Percentiles rank a stretch among this genome's conserved stretches.
phyloP scores from a whole-genome alignment of 2,113 vertebrate genomes.

The Dunckerocampus dactyliophorus region DNA sequence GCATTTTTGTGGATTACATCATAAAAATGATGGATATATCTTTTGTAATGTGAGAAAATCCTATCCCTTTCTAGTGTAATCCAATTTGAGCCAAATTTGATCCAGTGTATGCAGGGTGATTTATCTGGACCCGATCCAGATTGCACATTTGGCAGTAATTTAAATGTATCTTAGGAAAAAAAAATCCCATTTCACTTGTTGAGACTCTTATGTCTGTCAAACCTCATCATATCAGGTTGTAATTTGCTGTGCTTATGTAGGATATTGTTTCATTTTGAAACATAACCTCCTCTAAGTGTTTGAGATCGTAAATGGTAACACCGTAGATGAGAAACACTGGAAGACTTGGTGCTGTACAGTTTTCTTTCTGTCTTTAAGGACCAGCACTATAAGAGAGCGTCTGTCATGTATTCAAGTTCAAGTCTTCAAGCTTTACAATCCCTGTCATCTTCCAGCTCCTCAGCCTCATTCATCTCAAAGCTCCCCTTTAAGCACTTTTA shows the following conservation, averaged over 20 bases:
- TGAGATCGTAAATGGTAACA: not conserved
- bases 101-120: not conserved
- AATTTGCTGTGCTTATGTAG: not conserved
- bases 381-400: not conserved
- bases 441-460: slow-evolving; percentile 18
- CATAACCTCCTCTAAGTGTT: not conserved
- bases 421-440: slow-evolving; percentile 11
- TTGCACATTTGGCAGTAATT: not conserved
- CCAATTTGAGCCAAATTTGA: no score
- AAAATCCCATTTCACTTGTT: not conserved
- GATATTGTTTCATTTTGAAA: not conserved
- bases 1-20: no score
- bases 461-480: slow-evolving; percentile 37
- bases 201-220: not conserved
- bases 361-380: not conserved
- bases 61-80: no score
- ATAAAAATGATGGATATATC: no score
- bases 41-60: no score
- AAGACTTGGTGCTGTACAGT: not conserved
- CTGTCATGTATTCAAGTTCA: not conserved
- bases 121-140: slow-evolving; percentile 3
- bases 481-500: slow-evolving; percentile 66
- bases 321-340: not conserved
- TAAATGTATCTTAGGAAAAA: slow-evolving; percentile 2
- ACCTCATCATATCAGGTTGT: not conserved